Base-by-base conservation (phyloP, 2,797 vertebrate species). In the Anguilla obscura region DNA sequence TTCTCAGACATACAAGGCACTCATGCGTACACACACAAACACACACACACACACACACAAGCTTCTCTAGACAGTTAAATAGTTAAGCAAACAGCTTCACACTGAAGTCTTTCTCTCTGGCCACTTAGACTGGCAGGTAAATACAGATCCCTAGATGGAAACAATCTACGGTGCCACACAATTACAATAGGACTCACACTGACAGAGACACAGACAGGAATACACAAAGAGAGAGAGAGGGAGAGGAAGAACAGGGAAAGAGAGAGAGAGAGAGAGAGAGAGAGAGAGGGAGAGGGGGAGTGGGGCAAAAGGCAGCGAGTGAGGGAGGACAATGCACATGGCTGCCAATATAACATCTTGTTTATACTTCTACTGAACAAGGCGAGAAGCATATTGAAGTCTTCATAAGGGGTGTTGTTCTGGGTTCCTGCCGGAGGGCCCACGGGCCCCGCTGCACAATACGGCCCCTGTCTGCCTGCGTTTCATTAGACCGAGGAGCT, bases 151-250 rank as follows among this genome's bases (percentile, higher is more conserved):
- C 56, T 54, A n/a, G 84, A 33, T 18, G 16, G 84, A 7, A 76
- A 85, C 82, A 74, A 54, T 30, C 14, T 33, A 33, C 14, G 0
- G 33, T 33, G 48, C 18, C 80, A 74, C 69, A 30, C 33, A 84
- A 74, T 69, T 36, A 69, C 87, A 88, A 48, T 48, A 18, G 14
- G 84, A 30, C 36, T 85, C 48, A 71, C 86, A 21, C 50, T 87
- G 86, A 91, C 84, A 88, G 56, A 85, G 63, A 88, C 82, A 85
- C 71, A 36, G 79, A 85, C 80, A 54, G 45, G 89, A 80, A 85
- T 36, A 86, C 80, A 88, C 60, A 86, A 89, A 79, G 40, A 36
- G 58, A 85, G 69, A 54, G 71, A 1, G 33, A 85, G 27, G 71
- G 58, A 86, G 50, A 84, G 66, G 36, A 40, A 40, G 36, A 40